phyloP scores from a whole-genome alignment of 2,888 invertebrate species.

The Eupelmus urozonus region DNA sequence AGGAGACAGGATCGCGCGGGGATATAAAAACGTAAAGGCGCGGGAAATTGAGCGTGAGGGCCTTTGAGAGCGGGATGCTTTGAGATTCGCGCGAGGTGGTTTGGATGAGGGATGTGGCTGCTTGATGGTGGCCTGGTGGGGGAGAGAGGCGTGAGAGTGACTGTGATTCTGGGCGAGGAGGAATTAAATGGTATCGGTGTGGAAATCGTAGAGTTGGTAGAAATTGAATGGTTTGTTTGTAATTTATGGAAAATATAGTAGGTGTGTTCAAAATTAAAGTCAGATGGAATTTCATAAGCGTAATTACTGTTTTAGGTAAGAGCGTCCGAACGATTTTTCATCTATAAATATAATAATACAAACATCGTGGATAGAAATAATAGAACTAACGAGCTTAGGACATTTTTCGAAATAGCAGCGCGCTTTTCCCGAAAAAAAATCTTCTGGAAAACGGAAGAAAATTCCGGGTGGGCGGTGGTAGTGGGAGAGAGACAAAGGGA shows the following conservation, averaged over 20 bases:
- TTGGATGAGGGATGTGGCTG: not conserved
- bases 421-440: not conserved
- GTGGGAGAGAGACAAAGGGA: constrained; percentile 25
- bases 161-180: not conserved
- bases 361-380: too few species aligned
- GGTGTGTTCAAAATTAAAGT: too few species aligned
- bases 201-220: not conserved
- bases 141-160: too few species aligned
- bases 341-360: too few species aligned
- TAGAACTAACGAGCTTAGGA: too few species aligned
- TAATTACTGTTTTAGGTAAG: too few species aligned
- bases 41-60: constrained; percentile 54
- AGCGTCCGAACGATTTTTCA: too few species aligned
- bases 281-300: too few species aligned
- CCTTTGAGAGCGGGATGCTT: constrained; percentile 20
- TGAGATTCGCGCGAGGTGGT: not conserved
- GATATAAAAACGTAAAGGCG: constrained; percentile 50
- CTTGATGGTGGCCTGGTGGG: not conserved
- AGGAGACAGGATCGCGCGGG: not conserved
- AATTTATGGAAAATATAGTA: too few species aligned
- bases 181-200: too few species aligned
- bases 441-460: constrained; percentile 18
- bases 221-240: not conserved
- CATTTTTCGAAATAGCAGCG: not conserved
- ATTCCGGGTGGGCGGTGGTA: constrained; percentile 31